phyloP scores from a whole-genome alignment of 2,797 vertebrate genomes.

The Anas flavirostris region DNA sequence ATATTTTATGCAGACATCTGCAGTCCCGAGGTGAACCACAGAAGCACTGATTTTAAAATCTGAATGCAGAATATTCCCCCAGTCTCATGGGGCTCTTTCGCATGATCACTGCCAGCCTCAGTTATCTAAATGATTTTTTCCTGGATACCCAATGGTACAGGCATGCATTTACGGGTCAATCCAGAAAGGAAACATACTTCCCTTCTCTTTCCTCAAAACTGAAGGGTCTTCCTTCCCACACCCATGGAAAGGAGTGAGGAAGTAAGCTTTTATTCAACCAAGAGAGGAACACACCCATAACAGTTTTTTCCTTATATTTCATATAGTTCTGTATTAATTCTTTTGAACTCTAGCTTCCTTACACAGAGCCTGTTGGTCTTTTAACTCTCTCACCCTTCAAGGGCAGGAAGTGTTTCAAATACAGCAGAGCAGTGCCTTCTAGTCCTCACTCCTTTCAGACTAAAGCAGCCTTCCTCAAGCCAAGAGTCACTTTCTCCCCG shows the following conservation, averaged over 20 bases:
- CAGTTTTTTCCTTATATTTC: slow-evolving; percentile 13
- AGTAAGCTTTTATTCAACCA: slow-evolving; percentile 7
- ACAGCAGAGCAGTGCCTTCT: not conserved
- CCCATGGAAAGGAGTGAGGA: not conserved
- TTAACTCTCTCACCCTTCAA: not conserved
- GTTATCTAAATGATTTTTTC: not conserved
- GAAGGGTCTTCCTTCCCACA: not conserved
- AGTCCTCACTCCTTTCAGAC: not conserved
- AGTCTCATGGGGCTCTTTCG: not conserved
- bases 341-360: not conserved
- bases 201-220: not conserved
- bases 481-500: not conserved
- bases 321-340: not conserved
- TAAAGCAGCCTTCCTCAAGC: not conserved
- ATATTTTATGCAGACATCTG: not conserved
- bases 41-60: not conserved
- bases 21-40: not conserved
- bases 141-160: not conserved
- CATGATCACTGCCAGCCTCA: not conserved
- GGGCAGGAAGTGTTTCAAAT: not conserved
- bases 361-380: not conserved
- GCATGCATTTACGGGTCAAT: not conserved
- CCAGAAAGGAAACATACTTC: not conserved
- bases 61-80: not conserved
- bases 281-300: slow-evolving; percentile 18